These are phyloP conservation scores for Lasioglossum figueresi DNA, from an alignment of 2,888 invertebrate genomes.

Conservation along the genomic window DNA sequence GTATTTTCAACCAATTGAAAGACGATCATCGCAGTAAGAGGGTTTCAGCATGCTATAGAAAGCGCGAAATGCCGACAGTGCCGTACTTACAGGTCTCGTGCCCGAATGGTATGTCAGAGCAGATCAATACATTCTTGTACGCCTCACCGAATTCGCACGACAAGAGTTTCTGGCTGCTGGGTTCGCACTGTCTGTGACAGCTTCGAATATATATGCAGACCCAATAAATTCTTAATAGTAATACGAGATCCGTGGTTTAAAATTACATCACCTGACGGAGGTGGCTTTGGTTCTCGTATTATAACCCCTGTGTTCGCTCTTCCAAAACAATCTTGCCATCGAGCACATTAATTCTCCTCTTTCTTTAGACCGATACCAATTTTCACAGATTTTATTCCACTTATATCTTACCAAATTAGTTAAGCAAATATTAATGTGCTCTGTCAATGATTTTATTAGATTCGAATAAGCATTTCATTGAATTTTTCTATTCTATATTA, in stretches of 20 bases:
- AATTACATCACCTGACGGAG: slow-evolving; percentile 38
- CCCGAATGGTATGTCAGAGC: slow-evolving; percentile 79
- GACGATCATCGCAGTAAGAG: slow-evolving; percentile 53
- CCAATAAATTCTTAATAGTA: slow-evolving; percentile 68
- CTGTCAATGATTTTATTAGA: not conserved
- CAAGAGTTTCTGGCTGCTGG: slow-evolving; percentile 72
- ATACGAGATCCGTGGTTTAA: slow-evolving; percentile 57
- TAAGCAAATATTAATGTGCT: not conserved
- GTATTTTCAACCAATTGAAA: slow-evolving; percentile 45
- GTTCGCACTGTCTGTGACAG: slow-evolving; percentile 71
- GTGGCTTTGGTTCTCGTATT: slow-evolving; percentile 29
- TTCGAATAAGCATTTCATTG: not conserved
- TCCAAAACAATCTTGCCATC: slow-evolving; percentile 2
- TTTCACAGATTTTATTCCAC: not conserved
- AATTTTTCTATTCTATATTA: not conserved
- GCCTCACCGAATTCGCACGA: slow-evolving; percentile 79
- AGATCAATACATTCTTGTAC: slow-evolving; percentile 83
- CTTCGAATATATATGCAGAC: slow-evolving; percentile 59
- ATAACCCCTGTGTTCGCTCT: not conserved
- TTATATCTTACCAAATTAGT: not conserved
- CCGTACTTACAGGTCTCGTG: slow-evolving; percentile 78
- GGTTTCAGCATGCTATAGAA: slow-evolving; percentile 68
- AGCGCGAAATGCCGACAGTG: slow-evolving; percentile 78
- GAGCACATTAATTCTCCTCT: too few species aligned
- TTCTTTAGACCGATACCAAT: not conserved